Evolutionary conservation across 1,140 invertebrate species (phyloP), one percentile per base, ranked within the genome.

Genomic region (Cydia fagiglandana): DNA sequence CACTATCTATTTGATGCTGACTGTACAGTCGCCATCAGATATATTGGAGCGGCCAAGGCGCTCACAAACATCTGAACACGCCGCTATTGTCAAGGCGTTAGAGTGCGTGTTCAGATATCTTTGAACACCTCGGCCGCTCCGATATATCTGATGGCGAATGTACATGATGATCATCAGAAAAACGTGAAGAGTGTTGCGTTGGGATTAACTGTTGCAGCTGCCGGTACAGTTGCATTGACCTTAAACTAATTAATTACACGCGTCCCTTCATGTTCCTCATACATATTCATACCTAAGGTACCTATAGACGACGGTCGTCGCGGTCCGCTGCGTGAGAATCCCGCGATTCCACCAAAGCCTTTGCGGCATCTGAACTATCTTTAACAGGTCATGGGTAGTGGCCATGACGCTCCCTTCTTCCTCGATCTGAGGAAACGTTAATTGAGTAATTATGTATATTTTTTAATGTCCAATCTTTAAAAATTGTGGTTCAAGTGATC

Each of bases 231-330:
- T 70, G 34, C 66, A 70, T 34, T 12, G 34, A 34, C 64, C 64
- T 66, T 34, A 66, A 66, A 66, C 66, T 45, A 70, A 70, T 70
- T 70, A 70, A 70, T 70, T 41, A 70, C 56, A 61, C 66, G 66
- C 66, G 30, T 38, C 66, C 66, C 66, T 41, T 41, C n/a, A 38
- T 41, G 34, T 38, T 38, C 15, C 64, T n/a, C 17, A 41, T 41
- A 38, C 30, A 70, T 70, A 70, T 70, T 70, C 30, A 70, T 70
- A 70, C 17, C 5, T 41, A 70, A n/a, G 30, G 34, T 34, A 70
- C 17, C 10, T 70, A 70, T 20, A 38, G 30, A 70, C 30, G 34
- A 41, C 34, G 30, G n/a, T 12, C n/a, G 66, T 70, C 30, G 34
- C 66, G 66, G 30, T 38, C 2, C n/a, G 38, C n/a, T n/a, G 66